Conservation (phyloP, 37 sponge, comb jelly and placozoan species). For the Theonella swinhoei region DNA sequence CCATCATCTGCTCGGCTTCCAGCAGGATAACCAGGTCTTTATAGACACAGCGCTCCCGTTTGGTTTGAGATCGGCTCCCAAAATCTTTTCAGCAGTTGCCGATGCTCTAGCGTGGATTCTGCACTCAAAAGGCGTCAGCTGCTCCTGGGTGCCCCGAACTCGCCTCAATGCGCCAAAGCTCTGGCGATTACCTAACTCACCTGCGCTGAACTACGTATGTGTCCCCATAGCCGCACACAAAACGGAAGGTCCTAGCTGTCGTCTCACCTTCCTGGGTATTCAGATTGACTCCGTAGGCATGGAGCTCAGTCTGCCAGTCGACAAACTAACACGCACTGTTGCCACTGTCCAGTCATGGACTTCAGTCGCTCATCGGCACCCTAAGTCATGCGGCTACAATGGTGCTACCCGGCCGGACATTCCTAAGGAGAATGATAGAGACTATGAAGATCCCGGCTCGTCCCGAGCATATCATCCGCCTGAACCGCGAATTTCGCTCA, state of each 20-base stretch:
- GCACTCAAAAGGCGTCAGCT: too few relatives aligned
- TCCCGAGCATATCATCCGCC: slow-evolving; percentile 38
- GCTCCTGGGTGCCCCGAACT: too few relatives aligned
- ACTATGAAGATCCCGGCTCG: not conserved
- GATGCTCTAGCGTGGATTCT: slow-evolving; percentile 2
- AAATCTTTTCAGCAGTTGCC: not conserved
- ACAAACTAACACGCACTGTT: slow-evolving; percentile 28
- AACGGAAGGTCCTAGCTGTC: slow-evolving; percentile 29
- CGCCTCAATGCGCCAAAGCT: too few relatives aligned
- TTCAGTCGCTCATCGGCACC: slow-evolving; percentile 12
- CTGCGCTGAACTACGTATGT: too few relatives aligned
- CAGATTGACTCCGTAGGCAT: slow-evolving; percentile 22
- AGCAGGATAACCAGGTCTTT: too few relatives aligned
- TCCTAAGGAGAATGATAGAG: slow-evolving; percentile 8
- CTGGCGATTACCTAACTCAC: too few relatives aligned
- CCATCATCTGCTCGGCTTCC: too few relatives aligned
- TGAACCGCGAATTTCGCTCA: slow-evolving; percentile 46
- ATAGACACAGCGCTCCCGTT: too few relatives aligned
- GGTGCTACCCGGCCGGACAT: slow-evolving; percentile 42
- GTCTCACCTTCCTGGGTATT: slow-evolving; percentile 35
- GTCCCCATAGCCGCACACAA: too few relatives aligned
- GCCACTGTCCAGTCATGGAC: slow-evolving; percentile 2
- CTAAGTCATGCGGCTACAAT: slow-evolving; percentile 41
- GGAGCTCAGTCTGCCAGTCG: slow-evolving; percentile 45
- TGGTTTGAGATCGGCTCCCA: not conserved